These are phyloP conservation scores for Philopedon plagiatum DNA, from an alignment of 2,888 invertebrate species.

Conservation along the genomic window DNA sequence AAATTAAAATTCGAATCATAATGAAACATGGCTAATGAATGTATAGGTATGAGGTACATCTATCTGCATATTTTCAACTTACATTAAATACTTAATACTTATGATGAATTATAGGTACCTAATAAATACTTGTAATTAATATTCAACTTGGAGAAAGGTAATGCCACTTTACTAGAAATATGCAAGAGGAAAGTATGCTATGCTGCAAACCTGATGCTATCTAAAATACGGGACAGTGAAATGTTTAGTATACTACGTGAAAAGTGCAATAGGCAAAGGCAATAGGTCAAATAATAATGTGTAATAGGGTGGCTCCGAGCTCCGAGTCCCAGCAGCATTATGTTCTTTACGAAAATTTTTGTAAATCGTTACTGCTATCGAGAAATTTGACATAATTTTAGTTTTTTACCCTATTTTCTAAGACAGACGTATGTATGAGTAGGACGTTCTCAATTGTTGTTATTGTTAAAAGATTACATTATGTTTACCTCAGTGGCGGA, in stretches of 20 bases:
- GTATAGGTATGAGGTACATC: slow-evolving; percentile 2
- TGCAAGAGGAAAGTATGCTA: slow-evolving; percentile 52
- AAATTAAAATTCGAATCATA: slow-evolving; percentile 5
- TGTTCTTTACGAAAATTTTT: too few species aligned
- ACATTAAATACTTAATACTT: too few species aligned
- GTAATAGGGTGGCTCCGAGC: not conserved
- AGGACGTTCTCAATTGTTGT: too few species aligned
- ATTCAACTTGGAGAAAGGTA: slow-evolving; percentile 56
- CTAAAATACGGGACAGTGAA: slow-evolving; percentile 6
- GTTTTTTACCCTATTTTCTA: too few species aligned
- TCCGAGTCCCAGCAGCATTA: too few species aligned
- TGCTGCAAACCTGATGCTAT: slow-evolving; percentile 16
- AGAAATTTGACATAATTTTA: too few species aligned
- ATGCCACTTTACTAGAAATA: slow-evolving; percentile 53
- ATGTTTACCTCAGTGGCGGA: too few species aligned
- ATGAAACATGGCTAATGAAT: not conserved
- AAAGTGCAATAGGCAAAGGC: slow-evolving; percentile 3
- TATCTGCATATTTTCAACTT: slow-evolving; percentile 10
- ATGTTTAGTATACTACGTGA: slow-evolving; percentile 1
- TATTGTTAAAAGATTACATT: too few species aligned
- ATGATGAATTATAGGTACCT: too few species aligned
- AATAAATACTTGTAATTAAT: slow-evolving; percentile 43
- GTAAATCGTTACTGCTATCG: too few species aligned
- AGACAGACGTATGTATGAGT: too few species aligned
- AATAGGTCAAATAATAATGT: not conserved